phyloP scores from a whole-genome alignment of 35 echinoderm and acorn worm genomes.

The Holothuria glaberrima region DNA sequence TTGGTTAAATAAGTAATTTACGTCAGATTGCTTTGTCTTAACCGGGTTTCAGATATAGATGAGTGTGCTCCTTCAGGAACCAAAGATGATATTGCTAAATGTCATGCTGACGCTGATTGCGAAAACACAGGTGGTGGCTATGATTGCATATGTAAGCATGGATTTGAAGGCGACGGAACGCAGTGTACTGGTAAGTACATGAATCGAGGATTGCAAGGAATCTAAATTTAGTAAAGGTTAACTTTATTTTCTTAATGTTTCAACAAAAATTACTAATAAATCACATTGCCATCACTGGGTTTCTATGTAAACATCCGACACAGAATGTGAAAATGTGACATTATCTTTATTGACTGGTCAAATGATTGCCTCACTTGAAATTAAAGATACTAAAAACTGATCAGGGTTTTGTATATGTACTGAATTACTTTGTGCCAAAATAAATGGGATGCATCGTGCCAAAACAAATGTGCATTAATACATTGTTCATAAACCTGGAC shows the following conservation, averaged over 20 bases:
- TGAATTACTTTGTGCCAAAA: too few relatives aligned
- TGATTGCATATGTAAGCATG: slow-evolving; percentile 26
- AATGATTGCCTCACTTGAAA: too few relatives aligned
- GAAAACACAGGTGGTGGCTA: slow-evolving; percentile 2
- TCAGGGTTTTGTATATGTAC: too few relatives aligned
- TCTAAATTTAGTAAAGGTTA: not conserved
- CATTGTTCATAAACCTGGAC: not conserved
- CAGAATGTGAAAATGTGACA: not conserved
- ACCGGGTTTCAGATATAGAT: slow-evolving; percentile 18
- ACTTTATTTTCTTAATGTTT: not conserved
- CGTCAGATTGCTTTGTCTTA: not conserved
- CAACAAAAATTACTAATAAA: too few relatives aligned
- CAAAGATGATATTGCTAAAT: not conserved
- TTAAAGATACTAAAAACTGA: too few relatives aligned
- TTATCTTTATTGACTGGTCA: too few relatives aligned
- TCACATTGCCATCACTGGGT: not conserved
- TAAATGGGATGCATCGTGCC: too few relatives aligned
- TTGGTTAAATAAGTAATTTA: too few relatives aligned
- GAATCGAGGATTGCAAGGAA: not conserved
- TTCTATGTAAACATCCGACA: not conserved
- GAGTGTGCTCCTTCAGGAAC: not conserved
- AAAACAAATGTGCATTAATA: not conserved
- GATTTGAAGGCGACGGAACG: slow-evolving; percentile 17
- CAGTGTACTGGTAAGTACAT: not conserved
- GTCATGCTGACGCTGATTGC: slow-evolving; percentile 46